Percentiles rank a stretch among this genome's conserved stretches.
Conservation (phyloP, 2,113 vertebrate genomes). For the Pteropus alecto region DNA sequence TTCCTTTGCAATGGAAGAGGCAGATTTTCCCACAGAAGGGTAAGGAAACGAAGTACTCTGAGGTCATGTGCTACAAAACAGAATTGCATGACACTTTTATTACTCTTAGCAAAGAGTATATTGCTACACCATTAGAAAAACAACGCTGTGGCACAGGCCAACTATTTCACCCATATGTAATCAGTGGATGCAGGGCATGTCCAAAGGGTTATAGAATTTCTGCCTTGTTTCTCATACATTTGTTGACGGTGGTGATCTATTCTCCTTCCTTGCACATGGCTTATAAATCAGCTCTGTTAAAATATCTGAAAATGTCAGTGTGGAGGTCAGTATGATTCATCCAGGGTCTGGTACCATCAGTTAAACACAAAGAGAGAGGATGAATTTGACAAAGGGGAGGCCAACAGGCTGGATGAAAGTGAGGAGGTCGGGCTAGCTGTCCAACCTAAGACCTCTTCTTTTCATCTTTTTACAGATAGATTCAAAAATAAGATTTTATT, state of each 20-base stretch:
- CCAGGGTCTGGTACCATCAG: background rate
- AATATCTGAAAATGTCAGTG: background rate
- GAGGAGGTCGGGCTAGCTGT: background rate
- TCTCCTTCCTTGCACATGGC: background rate
- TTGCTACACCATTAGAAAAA: background rate
- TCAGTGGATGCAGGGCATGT: background rate
- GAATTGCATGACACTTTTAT: slow-evolving; percentile 39
- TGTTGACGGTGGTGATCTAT: background rate
- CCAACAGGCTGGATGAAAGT: background rate
- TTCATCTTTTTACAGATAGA: background rate
- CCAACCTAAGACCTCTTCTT: background rate
- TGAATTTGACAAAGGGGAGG: background rate
- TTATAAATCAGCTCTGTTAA: background rate
- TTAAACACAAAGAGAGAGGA: background rate
- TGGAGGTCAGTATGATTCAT: background rate
- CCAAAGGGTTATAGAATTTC: background rate
- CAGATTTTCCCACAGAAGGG: slow-evolving; percentile 95
- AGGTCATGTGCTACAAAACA: slow-evolving; percentile 82
- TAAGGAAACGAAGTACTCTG: slow-evolving; percentile 86
- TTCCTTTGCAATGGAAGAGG: slow-evolving; percentile 89
- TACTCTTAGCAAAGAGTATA: background rate
- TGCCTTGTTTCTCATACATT: background rate
- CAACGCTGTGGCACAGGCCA: rapidly evolving
- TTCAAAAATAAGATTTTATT: slow-evolving; percentile 9
- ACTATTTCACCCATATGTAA: rapidly evolving